Base-by-base conservation (phyloP, 1,140 invertebrate species). In the Drosophila ironensis region DNA sequence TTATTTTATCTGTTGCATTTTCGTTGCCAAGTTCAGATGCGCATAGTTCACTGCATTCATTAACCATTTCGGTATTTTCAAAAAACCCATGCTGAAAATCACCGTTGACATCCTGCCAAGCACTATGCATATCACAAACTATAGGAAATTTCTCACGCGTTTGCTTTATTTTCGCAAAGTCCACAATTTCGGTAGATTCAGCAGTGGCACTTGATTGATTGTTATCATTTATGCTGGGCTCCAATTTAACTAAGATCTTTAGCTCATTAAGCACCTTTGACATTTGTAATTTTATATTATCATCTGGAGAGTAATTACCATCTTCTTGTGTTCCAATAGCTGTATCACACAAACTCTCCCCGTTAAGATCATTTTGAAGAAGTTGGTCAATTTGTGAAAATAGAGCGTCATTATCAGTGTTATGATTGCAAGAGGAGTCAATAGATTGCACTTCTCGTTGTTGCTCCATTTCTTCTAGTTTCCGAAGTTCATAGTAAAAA, bases 401-500 rank as follows among this genome's bases (percentile, higher is more conserved):
- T 4, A 88, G 22, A 4, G 9, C 92, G 91, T 78, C 93, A 27
- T 67, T 69, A n/a, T 87, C 78, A 0, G 33, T 12, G 14, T 27
- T 11, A 8, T 48, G 92, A 90, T 94, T 93, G 2, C 17, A 33
- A 17, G 11, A 17, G 5, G 19, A 8, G 24, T 19, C 16, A 5
- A 25, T 41, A 3, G 92, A 89, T 11, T 93, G 80, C 92, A 91
- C 56, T 92, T 92, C 87, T 9, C 45, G 75, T 61, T 95, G 94
- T 61, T 94, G 91, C 89, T 98, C 96, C 81, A 97, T 91, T 91
- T 97, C 95, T 90, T 97, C 95, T 27, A 98, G 88, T 90, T 97
- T 96, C 38, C 95, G 92, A 45, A 97, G 81, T 81, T 97, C 96
- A 88, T 98, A 97, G 64, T 95, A 95, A 77, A 97, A 98, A 94